A percentile compares a stretch with the other conserved stretches of the same genome.
These are phyloP conservation scores for Variabilichromis moorii DNA, from an alignment of 2,113 vertebrate genomes.

Conservation along the genomic window DNA sequence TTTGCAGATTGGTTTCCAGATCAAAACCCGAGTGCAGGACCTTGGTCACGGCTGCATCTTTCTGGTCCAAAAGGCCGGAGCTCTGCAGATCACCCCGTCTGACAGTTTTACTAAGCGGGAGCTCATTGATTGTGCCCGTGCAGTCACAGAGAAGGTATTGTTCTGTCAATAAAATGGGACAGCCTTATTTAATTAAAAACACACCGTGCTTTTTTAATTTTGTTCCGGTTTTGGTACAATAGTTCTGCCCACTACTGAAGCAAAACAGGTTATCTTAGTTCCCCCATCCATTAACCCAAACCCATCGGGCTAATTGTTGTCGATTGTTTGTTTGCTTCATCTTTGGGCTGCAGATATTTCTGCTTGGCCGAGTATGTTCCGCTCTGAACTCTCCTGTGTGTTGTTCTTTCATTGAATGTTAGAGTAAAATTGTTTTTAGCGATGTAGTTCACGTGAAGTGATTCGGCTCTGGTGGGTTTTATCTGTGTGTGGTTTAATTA, in stretches of 20 bases:
- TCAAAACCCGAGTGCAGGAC: slow-evolving; percentile 89
- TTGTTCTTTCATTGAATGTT: not conserved
- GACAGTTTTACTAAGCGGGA: slow-evolving; percentile 94
- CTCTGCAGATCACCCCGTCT: slow-evolving; percentile 89
- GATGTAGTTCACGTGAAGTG: not conserved
- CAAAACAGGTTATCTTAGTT: not conserved
- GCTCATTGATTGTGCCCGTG: slow-evolving; percentile 90
- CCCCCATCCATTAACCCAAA: not conserved
- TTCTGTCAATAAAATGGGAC: not conserved
- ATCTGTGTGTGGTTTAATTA: not conserved
- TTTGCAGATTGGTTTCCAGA: slow-evolving; percentile 90
- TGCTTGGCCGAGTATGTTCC: not conserved
- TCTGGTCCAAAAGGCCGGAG: slow-evolving; percentile 96
- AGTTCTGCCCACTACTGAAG: not conserved
- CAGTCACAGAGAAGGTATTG: slow-evolving; percentile 94
- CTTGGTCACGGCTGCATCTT: slow-evolving; percentile 95
- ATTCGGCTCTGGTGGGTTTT: not conserved
- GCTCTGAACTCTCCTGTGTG: not conserved
- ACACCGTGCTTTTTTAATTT: not conserved
- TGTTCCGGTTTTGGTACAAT: not conserved
- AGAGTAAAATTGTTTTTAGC: not conserved
- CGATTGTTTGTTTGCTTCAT: not conserved
- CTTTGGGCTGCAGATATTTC: not conserved
- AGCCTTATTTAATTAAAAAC: not conserved
- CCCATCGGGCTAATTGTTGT: not conserved